Conservation (phyloP, 2,797 vertebrate species). For the Otolemur crassicaudatus region DNA sequence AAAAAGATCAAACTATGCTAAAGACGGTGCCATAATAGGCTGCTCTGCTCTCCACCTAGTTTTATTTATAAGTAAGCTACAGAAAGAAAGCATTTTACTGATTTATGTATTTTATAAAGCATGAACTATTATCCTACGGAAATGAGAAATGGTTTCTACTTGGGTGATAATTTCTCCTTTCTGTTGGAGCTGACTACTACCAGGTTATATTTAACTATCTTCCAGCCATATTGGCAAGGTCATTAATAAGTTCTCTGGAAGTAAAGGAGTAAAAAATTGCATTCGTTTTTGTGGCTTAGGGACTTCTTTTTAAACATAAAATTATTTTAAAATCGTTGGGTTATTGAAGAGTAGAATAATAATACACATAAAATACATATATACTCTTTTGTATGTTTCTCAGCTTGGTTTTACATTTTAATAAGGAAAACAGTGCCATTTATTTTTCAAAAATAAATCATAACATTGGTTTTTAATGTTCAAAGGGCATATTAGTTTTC, state of each 20-base stretch:
- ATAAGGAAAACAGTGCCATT: conserved; percentile 33
- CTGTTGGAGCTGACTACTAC: not conserved
- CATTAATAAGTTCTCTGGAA: conserved; percentile 60
- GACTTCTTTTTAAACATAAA: not conserved
- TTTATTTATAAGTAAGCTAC: conserved; percentile 48
- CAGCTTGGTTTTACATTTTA: conserved; percentile 37
- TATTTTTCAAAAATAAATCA: conserved; percentile 47
- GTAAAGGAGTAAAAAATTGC: conserved; percentile 40
- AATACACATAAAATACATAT: conserved; percentile 37
- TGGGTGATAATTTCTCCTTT: conserved; percentile 56
- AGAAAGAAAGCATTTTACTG: conserved; percentile 45
- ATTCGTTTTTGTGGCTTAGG: conserved; percentile 29
- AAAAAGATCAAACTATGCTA: not conserved
- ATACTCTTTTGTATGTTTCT: conserved; percentile 36
- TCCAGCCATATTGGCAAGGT: conserved; percentile 8
- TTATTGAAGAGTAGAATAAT: conserved; percentile 51
- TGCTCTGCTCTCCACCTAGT: not conserved
- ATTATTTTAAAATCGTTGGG: conserved; percentile 45
- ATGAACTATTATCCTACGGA: conserved; percentile 15
- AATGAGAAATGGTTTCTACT: conserved; percentile 43
- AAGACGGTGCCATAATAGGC: not conserved
- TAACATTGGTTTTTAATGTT: conserved; percentile 57
- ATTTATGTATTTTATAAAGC: conserved; percentile 49
- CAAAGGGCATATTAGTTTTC: conserved; percentile 28
- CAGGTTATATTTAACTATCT: conserved; percentile 43